Conservation (phyloP, 2,888 invertebrate genomes). For the Ashinkailepas kermadecensis region DNA sequence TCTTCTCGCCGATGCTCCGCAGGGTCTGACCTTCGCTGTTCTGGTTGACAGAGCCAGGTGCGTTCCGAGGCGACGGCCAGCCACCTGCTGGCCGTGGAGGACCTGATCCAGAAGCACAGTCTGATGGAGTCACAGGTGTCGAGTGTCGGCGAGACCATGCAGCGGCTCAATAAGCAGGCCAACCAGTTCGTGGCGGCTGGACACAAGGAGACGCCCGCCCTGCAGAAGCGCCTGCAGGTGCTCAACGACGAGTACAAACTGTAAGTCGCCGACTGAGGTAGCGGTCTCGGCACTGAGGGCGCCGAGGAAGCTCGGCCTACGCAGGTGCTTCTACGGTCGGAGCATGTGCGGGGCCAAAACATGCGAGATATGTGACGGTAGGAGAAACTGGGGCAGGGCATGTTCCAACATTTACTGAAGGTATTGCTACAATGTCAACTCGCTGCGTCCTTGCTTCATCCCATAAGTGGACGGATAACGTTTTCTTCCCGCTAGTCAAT, state of each 20-base stretch:
- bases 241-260: constrained; percentile 70
- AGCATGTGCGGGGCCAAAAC: too few relatives aligned
- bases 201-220: constrained; percentile 52
- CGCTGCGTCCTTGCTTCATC: too few relatives aligned
- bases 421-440: too few relatives aligned
- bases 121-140: constrained; percentile 85
- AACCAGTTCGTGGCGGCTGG: constrained; percentile 50
- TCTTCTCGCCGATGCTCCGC: too few relatives aligned
- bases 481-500: too few relatives aligned
- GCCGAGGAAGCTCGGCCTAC: too few relatives aligned
- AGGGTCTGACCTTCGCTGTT: background rate
- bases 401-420: too few relatives aligned
- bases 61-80: constrained; percentile 83
- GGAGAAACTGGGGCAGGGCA: too few relatives aligned
- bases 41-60: constrained; percentile 51
- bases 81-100: constrained; percentile 89
- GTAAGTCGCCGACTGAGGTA: constrained; percentile 41
- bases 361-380: too few relatives aligned
- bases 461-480: too few relatives aligned
- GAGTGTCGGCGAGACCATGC: constrained; percentile 75
- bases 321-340: too few relatives aligned
- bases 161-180: constrained; percentile 60
- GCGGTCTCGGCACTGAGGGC: too few relatives aligned
- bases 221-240: constrained; percentile 64
- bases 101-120: constrained; percentile 86